A percentile compares a stretch with the other conserved stretches of the same genome.
Conservation (phyloP, 2,113 vertebrate species). For the Microtus ochrogaster region DNA sequence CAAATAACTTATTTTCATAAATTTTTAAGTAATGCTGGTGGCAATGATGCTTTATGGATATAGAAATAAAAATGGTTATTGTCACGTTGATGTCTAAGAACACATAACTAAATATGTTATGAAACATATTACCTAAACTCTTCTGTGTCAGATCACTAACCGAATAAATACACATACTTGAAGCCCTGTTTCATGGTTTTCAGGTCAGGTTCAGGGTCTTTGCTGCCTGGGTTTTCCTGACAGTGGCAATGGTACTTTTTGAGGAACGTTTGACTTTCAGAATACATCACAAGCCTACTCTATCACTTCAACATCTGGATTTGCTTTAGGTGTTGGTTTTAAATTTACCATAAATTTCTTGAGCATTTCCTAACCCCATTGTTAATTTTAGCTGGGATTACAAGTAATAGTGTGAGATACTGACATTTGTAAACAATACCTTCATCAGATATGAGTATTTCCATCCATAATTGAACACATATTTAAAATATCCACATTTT, state of each 20-base stretch:
- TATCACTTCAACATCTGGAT: neutral
- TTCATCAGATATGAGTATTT: neutral
- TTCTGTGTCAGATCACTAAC: neutral
- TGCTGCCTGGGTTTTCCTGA: neutral
- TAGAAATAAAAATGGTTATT: neutral
- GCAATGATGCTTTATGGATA: neutral
- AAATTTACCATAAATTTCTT: constrained; percentile 23
- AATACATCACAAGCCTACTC: neutral
- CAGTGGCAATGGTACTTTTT: neutral
- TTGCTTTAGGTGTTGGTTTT: neutral
- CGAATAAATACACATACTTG: neutral
- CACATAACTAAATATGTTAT: neutral
- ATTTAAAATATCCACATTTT: neutral
- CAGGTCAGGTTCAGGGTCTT: neutral
- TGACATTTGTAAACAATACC: neutral
- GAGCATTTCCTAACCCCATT: neutral
- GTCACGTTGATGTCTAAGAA: neutral
- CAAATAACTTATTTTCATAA: constrained; percentile 45
- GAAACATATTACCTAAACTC: neutral
- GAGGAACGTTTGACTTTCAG: neutral
- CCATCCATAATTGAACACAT: neutral
- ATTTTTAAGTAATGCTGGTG: constrained; percentile 5
- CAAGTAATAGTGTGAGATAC: neutral
- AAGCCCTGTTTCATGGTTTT: neutral
- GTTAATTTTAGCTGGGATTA: constrained; percentile 1